Conservation (phyloP, 2,888 invertebrate genomes). For the Heteropelma amictum region DNA sequence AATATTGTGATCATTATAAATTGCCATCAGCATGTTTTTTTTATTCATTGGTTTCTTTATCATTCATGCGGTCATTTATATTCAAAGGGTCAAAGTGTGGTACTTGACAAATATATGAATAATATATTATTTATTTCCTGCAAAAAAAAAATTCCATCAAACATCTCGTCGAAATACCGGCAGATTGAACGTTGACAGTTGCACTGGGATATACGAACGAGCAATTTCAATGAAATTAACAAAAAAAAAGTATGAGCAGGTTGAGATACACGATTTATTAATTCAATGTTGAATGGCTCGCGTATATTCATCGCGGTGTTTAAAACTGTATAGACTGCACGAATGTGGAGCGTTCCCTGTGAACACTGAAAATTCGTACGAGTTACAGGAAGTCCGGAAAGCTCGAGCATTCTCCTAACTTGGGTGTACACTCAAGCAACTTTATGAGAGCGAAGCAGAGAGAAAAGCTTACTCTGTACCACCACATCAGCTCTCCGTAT, state of each 20-base stretch:
- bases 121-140: too few relatives aligned
- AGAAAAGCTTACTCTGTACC: conserved; percentile 24
- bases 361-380: conserved; percentile 41
- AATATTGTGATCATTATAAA: too few relatives aligned
- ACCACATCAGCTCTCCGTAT: conserved; percentile 23
- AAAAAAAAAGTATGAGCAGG: background rate
- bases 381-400: conserved; percentile 47
- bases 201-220: too few relatives aligned
- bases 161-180: too few relatives aligned
- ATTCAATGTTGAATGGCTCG: background rate
- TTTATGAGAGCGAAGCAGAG: conserved; percentile 37
- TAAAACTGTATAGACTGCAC: conserved; percentile 11
- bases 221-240: too few relatives aligned
- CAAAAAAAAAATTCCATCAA: too few relatives aligned
- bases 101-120: too few relatives aligned
- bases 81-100: too few relatives aligned
- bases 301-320: background rate
- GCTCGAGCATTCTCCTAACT: conserved; percentile 46
- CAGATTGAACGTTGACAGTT: background rate
- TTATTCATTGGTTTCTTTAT: too few relatives aligned
- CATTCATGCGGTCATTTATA: too few relatives aligned
- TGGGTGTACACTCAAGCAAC: conserved; percentile 46
- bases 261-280: background rate
- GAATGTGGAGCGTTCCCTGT: conserved; percentile 13
- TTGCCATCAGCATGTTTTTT: too few relatives aligned